Conservation (phyloP, 2,797 vertebrate genomes). For the Propithecus perrieri region DNA sequence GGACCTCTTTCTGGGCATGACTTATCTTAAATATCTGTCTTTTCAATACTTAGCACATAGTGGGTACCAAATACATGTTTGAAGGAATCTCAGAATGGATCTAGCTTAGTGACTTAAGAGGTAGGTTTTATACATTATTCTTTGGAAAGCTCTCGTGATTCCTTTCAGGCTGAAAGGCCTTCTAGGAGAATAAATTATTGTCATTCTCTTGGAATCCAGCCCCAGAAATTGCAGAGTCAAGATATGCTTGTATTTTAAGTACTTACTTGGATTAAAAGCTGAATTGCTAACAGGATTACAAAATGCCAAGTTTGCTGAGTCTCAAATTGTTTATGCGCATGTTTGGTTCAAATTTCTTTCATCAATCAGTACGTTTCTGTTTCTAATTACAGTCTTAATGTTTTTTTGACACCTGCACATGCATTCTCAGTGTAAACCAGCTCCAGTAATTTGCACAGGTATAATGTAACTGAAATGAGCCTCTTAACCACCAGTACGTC, state of each 20-base stretch:
- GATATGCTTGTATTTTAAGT: slow-evolving; percentile 81
- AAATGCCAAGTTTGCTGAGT: slow-evolving; percentile 76
- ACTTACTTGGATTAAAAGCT: slow-evolving; percentile 73
- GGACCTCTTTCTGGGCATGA: neutral
- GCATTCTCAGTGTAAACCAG: slow-evolving; percentile 63
- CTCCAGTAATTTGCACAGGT: slow-evolving; percentile 56
- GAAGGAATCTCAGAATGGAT: neutral
- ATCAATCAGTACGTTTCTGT: slow-evolving; percentile 72
- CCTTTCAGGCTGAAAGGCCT: slow-evolving; percentile 75
- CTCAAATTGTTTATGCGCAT: slow-evolving; percentile 61
- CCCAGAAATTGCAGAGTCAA: slow-evolving; percentile 83
- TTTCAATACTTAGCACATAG: neutral
- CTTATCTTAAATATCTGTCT: neutral
- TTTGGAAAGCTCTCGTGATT: slow-evolving; percentile 80
- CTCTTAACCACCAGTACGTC: neutral
- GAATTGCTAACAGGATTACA: slow-evolving; percentile 78
- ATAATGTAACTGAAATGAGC: slow-evolving; percentile 45
- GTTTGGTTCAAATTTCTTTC: slow-evolving; percentile 65
- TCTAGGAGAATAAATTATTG: slow-evolving; percentile 82
- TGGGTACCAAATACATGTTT: neutral
- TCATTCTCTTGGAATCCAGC: slow-evolving; percentile 79
- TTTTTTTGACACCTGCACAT: slow-evolving; percentile 70
- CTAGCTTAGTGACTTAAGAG: neutral
- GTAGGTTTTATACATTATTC: slow-evolving; percentile 19
- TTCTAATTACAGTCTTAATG: slow-evolving; percentile 72